Base-by-base conservation (phyloP, 2,888 invertebrate species). In the Cryptocheilus praepositus region DNA sequence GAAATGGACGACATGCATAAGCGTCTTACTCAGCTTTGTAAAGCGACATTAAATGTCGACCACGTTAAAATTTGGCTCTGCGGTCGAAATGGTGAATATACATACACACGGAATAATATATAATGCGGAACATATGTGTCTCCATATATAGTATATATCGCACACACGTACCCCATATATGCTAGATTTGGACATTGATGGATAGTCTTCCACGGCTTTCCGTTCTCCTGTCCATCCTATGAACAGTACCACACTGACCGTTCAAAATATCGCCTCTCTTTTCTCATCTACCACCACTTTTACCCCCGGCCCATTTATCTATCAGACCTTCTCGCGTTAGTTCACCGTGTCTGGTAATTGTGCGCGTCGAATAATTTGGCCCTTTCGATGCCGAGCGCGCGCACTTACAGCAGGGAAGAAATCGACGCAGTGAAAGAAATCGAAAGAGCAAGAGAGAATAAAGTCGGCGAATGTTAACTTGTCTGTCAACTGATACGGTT, bases 161-260 rank as follows among this genome's bases (percentile, higher is more conserved):
- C 7, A 28, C 28, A 28, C 16, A 52, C 18, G 21, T 46, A 56
- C 25, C 25, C 2, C 71, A 67, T 64, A 63, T 61, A 71, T 43
- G 55, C 28, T 16, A 61, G 8, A 36, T 36, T 11, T 59, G 79
- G 78, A 73, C 80, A 65, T 79, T 82, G 81, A 82, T 77, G 70
- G 75, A 81, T 82, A 71, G 75, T 71, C 69, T 71, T 64, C 69
- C 69, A 62, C 65, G 71, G 67, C 64, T 69, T 60, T 68, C 63
- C 61, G 67, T 72, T 73, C 49, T 49, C 61, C 72, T 70, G 73
- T 74, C 71, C 69, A 64, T 55, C 62, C 61, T 69, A 74, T 78
- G 73, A 78, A 74, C 54, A 67, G 61, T 67, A 67, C 64, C 70
- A 62, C 66, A 75, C 67, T 71, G 70, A 70, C 67, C 76, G 62